These are phyloP conservation scores for Euclidia mi DNA, from an alignment of 2,888 invertebrate genomes.

Conservation along the genomic window DNA sequence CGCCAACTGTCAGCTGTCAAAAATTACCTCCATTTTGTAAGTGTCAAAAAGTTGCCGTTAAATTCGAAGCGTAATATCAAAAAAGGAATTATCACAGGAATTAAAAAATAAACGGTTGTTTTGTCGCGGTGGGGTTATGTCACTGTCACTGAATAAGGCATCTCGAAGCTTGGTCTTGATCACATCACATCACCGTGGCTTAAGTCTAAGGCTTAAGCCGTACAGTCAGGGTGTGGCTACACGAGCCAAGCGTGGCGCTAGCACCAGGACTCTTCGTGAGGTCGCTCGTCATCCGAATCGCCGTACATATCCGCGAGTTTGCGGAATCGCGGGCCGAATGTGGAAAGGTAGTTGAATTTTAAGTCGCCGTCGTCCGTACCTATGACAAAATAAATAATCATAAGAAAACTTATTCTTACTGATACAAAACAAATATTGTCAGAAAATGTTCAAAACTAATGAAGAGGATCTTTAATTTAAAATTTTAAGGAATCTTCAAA, in stretches of 20 bases:
- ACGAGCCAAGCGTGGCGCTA: conserved; percentile 89
- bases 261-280: conserved; percentile 96
- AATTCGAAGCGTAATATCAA: conserved; percentile 37
- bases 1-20: conserved; percentile 15
- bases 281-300: conserved; percentile 96
- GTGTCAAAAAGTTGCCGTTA: conserved; percentile 24
- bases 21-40: conserved; percentile 15
- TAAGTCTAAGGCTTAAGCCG: conserved; percentile 52
- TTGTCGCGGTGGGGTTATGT: conserved; percentile 66
- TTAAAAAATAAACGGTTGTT: conserved; percentile 21
- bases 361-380: conserved; percentile 97
- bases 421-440: neutral
- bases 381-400: conserved; percentile 54
- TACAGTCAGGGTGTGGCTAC: conserved; percentile 71
- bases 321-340: conserved; percentile 98
- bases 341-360: conserved; percentile 98
- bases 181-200: conserved; percentile 53
- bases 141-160: conserved; percentile 66
- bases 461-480: too few species aligned
- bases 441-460: too few species aligned
- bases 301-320: conserved; percentile 98
- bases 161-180: conserved; percentile 64
- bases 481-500: too few species aligned
- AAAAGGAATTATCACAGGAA: conserved; percentile 65
- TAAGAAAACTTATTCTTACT: neutral